Evolutionary conservation across 37 sponge, comb jelly and placozoan genomes (phyloP).

Genomic region (Aplysina aerophoba): DNA sequence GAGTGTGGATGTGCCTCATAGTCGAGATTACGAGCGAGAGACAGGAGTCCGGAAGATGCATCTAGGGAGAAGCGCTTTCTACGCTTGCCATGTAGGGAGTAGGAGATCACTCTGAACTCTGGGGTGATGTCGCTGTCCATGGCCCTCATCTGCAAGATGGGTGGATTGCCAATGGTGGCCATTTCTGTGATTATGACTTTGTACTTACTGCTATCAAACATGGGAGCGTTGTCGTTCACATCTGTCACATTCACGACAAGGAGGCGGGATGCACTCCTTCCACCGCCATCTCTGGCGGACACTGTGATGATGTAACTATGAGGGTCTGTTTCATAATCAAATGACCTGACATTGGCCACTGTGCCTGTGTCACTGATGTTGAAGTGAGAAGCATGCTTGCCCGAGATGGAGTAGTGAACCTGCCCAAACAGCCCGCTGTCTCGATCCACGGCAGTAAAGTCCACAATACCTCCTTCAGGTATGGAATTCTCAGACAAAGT

Average conservation of each 20-base stretch:
- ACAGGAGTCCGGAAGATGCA: conserved; percentile 33
- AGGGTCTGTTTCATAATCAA: conserved; percentile 65
- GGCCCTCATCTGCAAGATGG: conserved; percentile 40
- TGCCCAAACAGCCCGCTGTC: conserved; percentile 57
- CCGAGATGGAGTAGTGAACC: conserved; percentile 9
- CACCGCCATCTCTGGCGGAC: conserved; percentile 64
- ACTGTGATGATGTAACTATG: conserved; percentile 31
- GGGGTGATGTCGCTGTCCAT: conserved; percentile 47
- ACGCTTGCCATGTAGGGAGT: conserved; percentile 16
- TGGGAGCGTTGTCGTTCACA: conserved; percentile 64
- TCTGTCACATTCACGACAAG: conserved; percentile 48
- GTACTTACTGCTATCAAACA: conserved; percentile 32
- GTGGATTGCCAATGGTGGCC: not conserved
- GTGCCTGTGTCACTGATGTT: conserved; percentile 38
- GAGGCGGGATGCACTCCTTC: conserved; percentile 37
- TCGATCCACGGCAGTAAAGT: conserved; percentile 34
- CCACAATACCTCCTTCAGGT: conserved; percentile 30
- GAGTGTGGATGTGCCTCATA: conserved; percentile 40
- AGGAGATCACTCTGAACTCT: conserved; percentile 32
- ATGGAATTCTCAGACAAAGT: conserved; percentile 43
- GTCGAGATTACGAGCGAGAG: conserved; percentile 32
- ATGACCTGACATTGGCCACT: conserved; percentile 32
- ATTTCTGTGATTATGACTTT: conserved; percentile 45
- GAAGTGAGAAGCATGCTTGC: conserved; percentile 28
- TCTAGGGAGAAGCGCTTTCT: conserved; percentile 29